Conservation (phyloP, 2,113 vertebrate species). For the Xenopus borealis region DNA sequence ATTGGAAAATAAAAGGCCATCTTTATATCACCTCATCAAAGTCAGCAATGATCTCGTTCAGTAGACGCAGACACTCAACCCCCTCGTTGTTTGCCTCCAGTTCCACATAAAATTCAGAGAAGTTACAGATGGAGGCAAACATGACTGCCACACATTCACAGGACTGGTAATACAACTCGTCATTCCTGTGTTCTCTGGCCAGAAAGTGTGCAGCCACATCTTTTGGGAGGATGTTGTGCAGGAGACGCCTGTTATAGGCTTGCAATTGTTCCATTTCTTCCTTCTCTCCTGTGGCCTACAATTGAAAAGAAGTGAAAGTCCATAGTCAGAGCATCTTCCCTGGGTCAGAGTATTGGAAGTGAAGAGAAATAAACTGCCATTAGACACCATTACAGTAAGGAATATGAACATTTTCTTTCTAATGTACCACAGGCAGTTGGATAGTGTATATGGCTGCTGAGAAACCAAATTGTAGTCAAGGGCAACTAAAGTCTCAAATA, state of each 20-base stretch:
- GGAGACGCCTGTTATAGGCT: conserved; percentile 89
- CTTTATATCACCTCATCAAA: conserved; percentile 81
- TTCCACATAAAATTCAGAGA: conserved; percentile 96
- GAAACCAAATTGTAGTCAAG: too few relatives aligned
- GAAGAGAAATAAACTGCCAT: too few relatives aligned
- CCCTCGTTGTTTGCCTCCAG: conserved; percentile 96
- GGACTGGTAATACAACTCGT: conserved; percentile 94
- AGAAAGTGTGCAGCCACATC: conserved; percentile 92
- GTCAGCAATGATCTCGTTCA: conserved; percentile 95
- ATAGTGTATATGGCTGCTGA: too few relatives aligned
- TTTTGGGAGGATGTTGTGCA: conserved; percentile 94
- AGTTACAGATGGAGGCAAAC: conserved; percentile 97
- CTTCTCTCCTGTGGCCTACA: conserved; percentile 90
- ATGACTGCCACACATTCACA: conserved; percentile 95
- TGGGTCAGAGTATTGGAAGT: background rate
- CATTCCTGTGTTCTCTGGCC: conserved; percentile 84
- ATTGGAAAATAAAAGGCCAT: too few relatives aligned
- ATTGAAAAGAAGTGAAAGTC: background rate
- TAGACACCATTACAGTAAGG: too few relatives aligned
- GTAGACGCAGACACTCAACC: conserved; percentile 88
- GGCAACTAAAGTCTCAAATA: too few relatives aligned
- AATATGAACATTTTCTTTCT: too few relatives aligned
- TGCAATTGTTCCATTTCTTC: conserved; percentile 97
- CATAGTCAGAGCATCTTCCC: background rate
- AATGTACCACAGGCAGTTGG: too few relatives aligned